Evolutionary conservation across 2,888 invertebrate genomes (phyloP).

Genomic region (Galerucella calmariensis): DNA sequence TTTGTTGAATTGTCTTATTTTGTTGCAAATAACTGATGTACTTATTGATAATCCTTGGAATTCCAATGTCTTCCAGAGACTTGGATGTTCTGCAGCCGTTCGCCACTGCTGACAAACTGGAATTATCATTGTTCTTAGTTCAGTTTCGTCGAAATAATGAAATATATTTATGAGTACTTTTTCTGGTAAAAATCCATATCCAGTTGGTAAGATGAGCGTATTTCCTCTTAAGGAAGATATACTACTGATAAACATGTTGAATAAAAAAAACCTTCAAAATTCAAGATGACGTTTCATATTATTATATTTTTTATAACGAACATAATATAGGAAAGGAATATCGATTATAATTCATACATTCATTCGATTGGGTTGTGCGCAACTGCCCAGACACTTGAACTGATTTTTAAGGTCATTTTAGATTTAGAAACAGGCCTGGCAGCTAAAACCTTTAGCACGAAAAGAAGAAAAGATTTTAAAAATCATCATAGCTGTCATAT

Average conservation of each 20-base stretch:
- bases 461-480: too few relatives aligned
- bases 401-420: too few relatives aligned
- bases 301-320: too few relatives aligned
- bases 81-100: conserved; percentile 35
- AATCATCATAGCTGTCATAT: too few relatives aligned
- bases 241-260: background rate
- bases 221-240: conserved; percentile 9
- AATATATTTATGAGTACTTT: conserved; percentile 39
- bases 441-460: too few relatives aligned
- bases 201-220: background rate
- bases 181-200: conserved; percentile 36
- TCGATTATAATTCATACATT: too few relatives aligned
- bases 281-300: background rate
- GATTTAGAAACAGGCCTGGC: too few relatives aligned
- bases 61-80: conserved; percentile 38
- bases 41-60: conserved; percentile 33
- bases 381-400: too few relatives aligned
- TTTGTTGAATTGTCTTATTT: conserved; percentile 38
- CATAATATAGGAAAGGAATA: too few relatives aligned
- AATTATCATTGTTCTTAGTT: conserved; percentile 37
- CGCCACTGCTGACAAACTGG: conserved; percentile 45
- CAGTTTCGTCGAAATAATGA: conserved; percentile 37
- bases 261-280: background rate
- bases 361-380: too few relatives aligned
- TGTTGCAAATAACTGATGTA: conserved; percentile 36